phyloP scores from a whole-genome alignment of 2,888 invertebrate genomes.

The Plebejus argus region DNA sequence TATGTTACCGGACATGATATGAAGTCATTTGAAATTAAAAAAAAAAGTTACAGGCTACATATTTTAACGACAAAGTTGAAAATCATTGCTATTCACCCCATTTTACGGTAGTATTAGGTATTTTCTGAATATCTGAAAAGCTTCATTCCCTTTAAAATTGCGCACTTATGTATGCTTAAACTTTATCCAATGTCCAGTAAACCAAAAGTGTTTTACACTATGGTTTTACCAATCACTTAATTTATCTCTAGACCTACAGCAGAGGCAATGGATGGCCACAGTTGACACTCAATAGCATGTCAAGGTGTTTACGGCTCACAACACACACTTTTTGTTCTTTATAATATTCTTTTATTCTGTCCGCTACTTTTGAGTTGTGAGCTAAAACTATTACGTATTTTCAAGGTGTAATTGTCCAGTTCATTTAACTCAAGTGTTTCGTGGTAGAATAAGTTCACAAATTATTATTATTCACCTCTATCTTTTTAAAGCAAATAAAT shows the following conservation, averaged over 20 bases:
- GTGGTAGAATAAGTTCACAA: no score
- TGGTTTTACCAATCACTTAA: neutral
- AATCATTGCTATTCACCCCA: no score
- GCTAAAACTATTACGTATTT: neutral
- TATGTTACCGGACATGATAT: no score
- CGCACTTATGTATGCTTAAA: no score
- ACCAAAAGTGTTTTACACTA: neutral
- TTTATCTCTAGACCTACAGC: neutral
- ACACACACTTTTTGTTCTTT: slow-evolving; percentile 9
- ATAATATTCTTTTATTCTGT: neutral
- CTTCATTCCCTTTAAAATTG: no score
- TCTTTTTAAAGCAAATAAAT: no score
- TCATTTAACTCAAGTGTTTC: neutral
- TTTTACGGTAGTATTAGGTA: no score
- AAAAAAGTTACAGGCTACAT: no score
- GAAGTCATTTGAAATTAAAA: no score
- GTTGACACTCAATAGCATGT: slow-evolving; percentile 29
- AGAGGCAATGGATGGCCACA: neutral
- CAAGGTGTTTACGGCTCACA: slow-evolving; percentile 32
- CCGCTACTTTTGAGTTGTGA: neutral
- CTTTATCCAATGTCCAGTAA: neutral
- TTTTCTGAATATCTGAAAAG: no score
- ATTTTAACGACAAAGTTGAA: no score
- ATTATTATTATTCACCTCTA: no score
- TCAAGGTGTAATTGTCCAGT: slow-evolving; percentile 7